Conservation (phyloP, 2,797 vertebrate species). For the Allochrocebus solatus region DNA sequence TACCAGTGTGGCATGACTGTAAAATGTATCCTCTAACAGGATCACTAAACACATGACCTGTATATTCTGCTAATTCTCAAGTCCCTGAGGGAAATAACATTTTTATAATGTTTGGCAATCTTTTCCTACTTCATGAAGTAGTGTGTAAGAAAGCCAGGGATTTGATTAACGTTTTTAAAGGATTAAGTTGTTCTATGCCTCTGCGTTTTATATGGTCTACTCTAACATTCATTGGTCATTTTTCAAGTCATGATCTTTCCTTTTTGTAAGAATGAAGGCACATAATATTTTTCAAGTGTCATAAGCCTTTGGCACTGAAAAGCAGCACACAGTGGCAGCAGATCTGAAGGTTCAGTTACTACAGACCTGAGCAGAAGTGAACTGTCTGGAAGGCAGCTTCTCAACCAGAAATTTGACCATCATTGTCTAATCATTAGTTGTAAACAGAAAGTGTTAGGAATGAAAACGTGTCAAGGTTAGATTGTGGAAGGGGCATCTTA, state of each 20-base stretch:
- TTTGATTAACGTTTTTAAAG: not conserved
- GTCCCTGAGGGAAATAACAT: not conserved
- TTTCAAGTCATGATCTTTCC: not conserved
- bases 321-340: not conserved
- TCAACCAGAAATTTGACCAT: not conserved
- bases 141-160: not conserved
- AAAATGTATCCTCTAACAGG: not conserved
- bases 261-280: not conserved
- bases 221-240: not conserved
- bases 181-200: not conserved
- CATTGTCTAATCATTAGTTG: not conserved
- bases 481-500: not conserved
- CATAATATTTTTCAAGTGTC: not conserved
- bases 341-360: not conserved
- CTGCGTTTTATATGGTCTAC: not conserved
- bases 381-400: not conserved
- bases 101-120: not conserved
- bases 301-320: not conserved
- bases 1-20: conserved; percentile 3
- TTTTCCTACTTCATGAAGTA: not conserved
- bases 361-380: not conserved
- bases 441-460: not conserved
- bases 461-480: not conserved
- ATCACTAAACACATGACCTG: conserved; percentile 10
- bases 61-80: not conserved